A percentile compares a stretch with the other conserved stretches of the same genome.
phyloP scores from a whole-genome alignment of 92 coral and sea anemone genomes.

The Galaxea fascicularis region DNA sequence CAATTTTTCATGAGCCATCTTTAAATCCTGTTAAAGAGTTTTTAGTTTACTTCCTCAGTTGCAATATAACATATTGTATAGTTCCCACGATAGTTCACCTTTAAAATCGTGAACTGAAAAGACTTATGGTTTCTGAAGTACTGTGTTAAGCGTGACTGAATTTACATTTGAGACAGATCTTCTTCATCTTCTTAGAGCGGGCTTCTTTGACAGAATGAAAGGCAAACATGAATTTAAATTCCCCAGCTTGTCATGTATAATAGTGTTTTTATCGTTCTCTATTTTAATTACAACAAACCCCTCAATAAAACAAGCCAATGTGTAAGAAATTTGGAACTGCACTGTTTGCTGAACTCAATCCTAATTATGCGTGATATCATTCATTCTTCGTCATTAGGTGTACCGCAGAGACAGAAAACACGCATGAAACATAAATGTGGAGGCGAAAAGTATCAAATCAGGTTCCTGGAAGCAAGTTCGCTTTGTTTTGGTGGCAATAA shows the following conservation, averaged over 20 bases:
- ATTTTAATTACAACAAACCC: neutral
- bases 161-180: neutral
- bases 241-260: neutral
- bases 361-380: slow-evolving; percentile 31
- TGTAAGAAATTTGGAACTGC: slow-evolving; percentile 4
- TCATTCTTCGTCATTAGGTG: slow-evolving; percentile 19
- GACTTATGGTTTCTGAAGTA: neutral
- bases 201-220: neutral
- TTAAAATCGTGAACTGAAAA: neutral
- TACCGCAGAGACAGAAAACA: neutral
- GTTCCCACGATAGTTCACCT: neutral
- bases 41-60: too few relatives aligned
- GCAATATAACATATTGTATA: neutral
- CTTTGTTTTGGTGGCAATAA: neutral
- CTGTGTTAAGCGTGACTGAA: neutral
- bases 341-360: slow-evolving; percentile 3
- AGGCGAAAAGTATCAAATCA: slow-evolving; percentile 29
- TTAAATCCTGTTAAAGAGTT: too few relatives aligned
- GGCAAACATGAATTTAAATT: neutral
- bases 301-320: neutral
- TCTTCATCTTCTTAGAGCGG: neutral
- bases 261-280: neutral
- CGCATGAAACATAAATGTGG: slow-evolving; percentile 31
- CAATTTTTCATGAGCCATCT: neutral
- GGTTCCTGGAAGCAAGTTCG: neutral